Conservation (phyloP, 2,797 vertebrate genomes). For the Xiphophorus birchmanni region DNA sequence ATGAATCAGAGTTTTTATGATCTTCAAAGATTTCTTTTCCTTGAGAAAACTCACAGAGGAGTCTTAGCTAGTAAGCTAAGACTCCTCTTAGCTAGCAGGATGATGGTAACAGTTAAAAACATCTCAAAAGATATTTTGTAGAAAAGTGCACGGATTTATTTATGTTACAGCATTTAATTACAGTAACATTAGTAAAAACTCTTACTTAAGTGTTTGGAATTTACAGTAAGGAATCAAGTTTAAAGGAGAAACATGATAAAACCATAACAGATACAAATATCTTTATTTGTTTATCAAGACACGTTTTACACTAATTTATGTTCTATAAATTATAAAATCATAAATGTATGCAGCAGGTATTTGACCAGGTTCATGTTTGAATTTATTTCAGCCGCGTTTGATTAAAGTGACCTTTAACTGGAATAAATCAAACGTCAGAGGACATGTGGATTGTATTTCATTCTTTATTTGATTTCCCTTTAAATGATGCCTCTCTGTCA, state of each 20-base stretch:
- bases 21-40: neutral
- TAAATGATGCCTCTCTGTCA: neutral
- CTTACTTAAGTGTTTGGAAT: too few relatives aligned
- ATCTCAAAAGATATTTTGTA: neutral
- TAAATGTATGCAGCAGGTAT: too few relatives aligned
- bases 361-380: neutral
- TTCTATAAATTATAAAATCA: neutral
- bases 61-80: too few relatives aligned
- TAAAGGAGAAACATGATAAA: too few relatives aligned
- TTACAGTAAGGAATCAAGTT: too few relatives aligned
- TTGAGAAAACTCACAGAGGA: neutral
- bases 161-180: neutral
- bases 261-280: neutral
- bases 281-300: neutral
- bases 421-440: neutral
- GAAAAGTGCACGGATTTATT: neutral
- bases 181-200: neutral
- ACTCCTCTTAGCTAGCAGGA: neutral
- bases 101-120: neutral
- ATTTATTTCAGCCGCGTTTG: neutral
- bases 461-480: neutral
- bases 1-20: neutral
- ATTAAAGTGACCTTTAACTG: neutral
- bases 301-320: neutral
- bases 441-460: neutral